Percentiles rank a stretch among this genome's conserved stretches.
Conservation (phyloP, 1,140 invertebrate species). For the Neoseiulus cucumeris region DNA sequence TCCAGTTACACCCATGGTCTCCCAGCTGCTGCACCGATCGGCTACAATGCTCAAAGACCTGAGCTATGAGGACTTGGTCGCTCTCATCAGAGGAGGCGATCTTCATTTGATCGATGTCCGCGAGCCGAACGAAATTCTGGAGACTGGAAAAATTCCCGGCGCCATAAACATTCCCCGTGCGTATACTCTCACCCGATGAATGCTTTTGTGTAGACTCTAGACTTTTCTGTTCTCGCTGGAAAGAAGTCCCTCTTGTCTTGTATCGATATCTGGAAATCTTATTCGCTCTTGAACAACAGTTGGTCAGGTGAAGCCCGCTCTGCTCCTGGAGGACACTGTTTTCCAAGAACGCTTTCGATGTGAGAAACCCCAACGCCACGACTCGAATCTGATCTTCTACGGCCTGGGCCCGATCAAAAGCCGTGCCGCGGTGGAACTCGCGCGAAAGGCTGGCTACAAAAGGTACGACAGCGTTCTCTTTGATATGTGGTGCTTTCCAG, state of each 20-base stretch:
- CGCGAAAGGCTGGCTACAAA: not conserved
- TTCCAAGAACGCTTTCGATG: constrained; percentile 1
- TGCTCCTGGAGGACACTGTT: not conserved
- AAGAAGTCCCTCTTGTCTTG: no score
- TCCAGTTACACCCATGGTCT: no score
- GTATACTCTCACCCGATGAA: no score
- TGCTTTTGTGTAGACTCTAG: no score
- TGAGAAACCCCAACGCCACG: not conserved
- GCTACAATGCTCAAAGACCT: not conserved
- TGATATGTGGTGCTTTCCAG: no score
- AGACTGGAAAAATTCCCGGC: constrained; percentile 18
- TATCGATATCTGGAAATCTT: no score
- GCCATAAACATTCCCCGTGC: constrained; percentile 19
- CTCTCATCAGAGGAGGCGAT: not conserved
- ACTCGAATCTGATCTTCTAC: constrained; percentile 4
- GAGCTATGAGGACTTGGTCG: not conserved
- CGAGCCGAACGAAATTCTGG: constrained; percentile 18
- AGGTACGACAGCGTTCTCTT: no score
- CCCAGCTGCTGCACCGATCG: not conserved
- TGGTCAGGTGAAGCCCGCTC: constrained; percentile 4
- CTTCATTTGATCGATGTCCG: constrained; percentile 20
- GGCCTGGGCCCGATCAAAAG: not conserved
- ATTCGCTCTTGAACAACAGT: not conserved
- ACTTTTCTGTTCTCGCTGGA: no score
- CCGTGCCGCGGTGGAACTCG: not conserved